Base-by-base conservation (phyloP, 2,113 vertebrate genomes). In the Lontra canadensis region DNA sequence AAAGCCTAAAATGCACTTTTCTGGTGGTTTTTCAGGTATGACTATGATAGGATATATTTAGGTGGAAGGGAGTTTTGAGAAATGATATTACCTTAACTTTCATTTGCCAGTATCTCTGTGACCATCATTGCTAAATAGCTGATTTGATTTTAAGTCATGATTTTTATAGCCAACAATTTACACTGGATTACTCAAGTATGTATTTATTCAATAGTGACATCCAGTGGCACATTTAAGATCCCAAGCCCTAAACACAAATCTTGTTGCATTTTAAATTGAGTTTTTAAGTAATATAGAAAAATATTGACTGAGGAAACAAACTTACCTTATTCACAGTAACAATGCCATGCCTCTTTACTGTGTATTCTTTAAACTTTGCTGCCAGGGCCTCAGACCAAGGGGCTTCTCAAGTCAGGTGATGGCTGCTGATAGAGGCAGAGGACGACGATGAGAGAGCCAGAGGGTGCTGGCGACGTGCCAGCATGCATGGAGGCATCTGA, bases 151-250 rank as follows among this genome's bases (percentile, higher is more conserved):
- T 92, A 79, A 84, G 73, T 47, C 15, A 23, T 13, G 0, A 76
- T 49, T 93, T 94, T 93, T 61, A 52, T 61, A 63, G n/a, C 44
- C 34, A 34, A 9, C 4, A 55, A 7, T 3, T 0, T 39, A 49
- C 6, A 88, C 67, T 92, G 88, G 44, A 81, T 4, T 57, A 76
- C 52, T 34, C 55, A 49, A 71, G 26, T 39, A 21, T 59, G 47
- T 47, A 61, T 63, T 26, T 86, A 59, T 11, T 95, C 95, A 95
- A 89, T 47, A 95, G 6, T 71, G 95, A 93, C 90, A 36, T 80
- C 79, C 84, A 82, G 55, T 34, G 39, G 42, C 95, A 82, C 80
- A 73, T 42, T 93, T 87, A 76, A 69, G 95, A 91, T 88, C 31
- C 42, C 42, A 95, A 67, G 39, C 23, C 23, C 39, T 80, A 59